Conservation (phyloP, 2,113 vertebrate genomes). For the Ceyx melanurus region DNA sequence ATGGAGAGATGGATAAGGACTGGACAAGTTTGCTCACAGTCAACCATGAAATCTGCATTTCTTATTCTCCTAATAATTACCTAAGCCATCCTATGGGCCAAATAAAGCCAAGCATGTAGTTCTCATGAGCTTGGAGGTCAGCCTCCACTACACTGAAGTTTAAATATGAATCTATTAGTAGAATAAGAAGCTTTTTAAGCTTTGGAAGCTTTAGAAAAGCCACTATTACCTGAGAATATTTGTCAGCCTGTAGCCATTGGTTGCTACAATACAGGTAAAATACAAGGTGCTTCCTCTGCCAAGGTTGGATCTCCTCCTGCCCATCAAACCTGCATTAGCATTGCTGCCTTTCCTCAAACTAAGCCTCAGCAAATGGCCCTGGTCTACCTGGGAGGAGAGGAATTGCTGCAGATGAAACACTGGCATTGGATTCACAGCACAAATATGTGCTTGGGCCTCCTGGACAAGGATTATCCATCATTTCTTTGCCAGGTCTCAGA, state of each 20-base stretch:
- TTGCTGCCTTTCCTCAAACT: background rate
- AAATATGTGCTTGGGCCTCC: background rate
- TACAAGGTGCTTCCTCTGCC: background rate
- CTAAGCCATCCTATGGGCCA: background rate
- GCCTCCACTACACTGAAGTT: background rate
- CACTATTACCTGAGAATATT: background rate
- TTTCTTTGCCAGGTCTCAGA: background rate
- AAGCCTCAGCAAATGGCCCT: background rate
- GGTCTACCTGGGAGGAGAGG: background rate
- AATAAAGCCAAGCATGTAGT: background rate
- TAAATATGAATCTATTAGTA: background rate
- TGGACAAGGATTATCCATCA: background rate
- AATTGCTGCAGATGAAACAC: background rate
- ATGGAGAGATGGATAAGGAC: too few relatives aligned
- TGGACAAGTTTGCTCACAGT: background rate
- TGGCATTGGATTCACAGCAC: background rate
- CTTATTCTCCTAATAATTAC: background rate
- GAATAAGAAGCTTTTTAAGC: background rate
- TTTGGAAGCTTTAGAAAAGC: background rate
- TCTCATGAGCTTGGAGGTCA: background rate
- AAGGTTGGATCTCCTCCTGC: background rate
- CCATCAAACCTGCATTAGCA: rapidly evolving
- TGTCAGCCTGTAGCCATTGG: background rate
- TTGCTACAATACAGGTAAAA: background rate
- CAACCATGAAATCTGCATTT: background rate